These are phyloP conservation scores for Alouatta palliata DNA, from an alignment of 2,113 vertebrate genomes.

Conservation along the genomic window DNA sequence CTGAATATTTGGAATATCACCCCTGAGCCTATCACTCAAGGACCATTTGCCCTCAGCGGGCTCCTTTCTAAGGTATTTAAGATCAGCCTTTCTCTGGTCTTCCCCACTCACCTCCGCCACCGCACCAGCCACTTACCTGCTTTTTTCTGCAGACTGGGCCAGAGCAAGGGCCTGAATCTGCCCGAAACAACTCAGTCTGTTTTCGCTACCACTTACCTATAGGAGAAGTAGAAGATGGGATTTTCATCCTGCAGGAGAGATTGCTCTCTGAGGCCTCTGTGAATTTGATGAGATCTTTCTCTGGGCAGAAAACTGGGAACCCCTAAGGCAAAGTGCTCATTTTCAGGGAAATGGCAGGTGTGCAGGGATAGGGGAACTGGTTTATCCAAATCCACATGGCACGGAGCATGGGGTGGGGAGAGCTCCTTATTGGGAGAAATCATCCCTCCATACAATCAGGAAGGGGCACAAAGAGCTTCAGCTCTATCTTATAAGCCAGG, in stretches of 20 bases:
- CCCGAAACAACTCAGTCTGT: not conserved
- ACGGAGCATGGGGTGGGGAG: fast-evolving
- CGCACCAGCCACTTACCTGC: not conserved
- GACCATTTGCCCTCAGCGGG: not conserved
- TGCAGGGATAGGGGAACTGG: not conserved
- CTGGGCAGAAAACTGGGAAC: not conserved
- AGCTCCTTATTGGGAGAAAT: not conserved
- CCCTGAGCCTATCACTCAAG: not conserved
- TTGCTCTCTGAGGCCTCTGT: not conserved
- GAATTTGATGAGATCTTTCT: not conserved
- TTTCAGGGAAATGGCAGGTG: not conserved
- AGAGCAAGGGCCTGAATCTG: fast-evolving
- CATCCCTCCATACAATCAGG: fast-evolving
- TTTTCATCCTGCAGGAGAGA: not conserved
- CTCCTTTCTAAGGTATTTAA: not conserved
- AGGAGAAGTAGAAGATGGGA: not conserved
- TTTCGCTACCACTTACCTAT: fast-evolving
- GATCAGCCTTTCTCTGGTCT: not conserved
- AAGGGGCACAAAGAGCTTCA: not conserved
- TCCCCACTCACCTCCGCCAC: fast-evolving
- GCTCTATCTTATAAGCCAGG: not conserved
- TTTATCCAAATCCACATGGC: not conserved
- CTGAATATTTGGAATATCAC: not conserved
- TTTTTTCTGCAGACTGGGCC: not conserved
- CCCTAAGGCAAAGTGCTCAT: constrained; percentile 9